phyloP scores from a whole-genome alignment of 2,797 vertebrate species.

The Poecile montanus region DNA sequence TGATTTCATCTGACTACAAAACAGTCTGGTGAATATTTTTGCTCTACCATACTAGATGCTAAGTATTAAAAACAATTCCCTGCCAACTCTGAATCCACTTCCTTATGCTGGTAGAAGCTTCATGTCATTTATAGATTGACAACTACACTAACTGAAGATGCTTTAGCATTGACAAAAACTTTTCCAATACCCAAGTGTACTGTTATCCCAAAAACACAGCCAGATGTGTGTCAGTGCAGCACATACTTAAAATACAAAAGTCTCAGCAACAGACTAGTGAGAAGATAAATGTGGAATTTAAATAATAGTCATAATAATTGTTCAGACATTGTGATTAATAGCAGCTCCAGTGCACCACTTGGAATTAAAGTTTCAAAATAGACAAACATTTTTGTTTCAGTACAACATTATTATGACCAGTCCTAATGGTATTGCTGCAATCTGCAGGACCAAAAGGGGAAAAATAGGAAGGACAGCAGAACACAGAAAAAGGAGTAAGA shows the following conservation, averaged over 20 bases:
- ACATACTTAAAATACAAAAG: not conserved
- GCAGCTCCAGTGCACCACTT: not conserved
- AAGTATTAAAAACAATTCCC: not conserved
- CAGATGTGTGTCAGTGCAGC: not conserved
- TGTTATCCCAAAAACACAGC: not conserved
- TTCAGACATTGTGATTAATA: not conserved
- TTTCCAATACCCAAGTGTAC: not conserved
- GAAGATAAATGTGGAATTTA: not conserved
- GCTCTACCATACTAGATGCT: not conserved
- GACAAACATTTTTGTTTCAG: not conserved
- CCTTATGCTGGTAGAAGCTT: not conserved
- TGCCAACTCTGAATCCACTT: not conserved
- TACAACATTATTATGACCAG: not conserved
- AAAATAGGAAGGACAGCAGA: not conserved
- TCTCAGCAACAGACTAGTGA: not conserved
- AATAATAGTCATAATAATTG: not conserved
- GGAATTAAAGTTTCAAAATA: not conserved
- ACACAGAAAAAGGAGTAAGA: not conserved
- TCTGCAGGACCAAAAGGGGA: not conserved
- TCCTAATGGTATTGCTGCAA: not conserved
- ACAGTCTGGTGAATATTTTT: not conserved
- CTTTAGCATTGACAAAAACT: not conserved
- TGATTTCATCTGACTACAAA: not conserved
- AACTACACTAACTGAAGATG: not conserved
- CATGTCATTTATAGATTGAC: not conserved